A percentile compares a stretch with the other conserved stretches of the same genome.
Evolutionary conservation across 2,888 invertebrate genomes (phyloP).

Genomic region (Diloba caeruleocephala): DNA sequence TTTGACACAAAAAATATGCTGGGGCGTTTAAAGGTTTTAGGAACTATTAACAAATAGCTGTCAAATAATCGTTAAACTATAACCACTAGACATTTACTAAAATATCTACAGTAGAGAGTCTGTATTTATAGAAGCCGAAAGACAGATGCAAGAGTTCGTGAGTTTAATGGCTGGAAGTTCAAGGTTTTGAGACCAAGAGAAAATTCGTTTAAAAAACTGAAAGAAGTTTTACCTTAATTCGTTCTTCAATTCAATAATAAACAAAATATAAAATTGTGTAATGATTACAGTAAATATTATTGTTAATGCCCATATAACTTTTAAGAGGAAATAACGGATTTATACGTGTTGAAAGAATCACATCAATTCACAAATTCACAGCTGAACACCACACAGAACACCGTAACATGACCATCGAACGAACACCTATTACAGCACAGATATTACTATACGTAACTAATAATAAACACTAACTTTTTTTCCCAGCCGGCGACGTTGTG

Average conservation of each 20-base stretch:
- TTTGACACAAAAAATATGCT: too few relatives aligned
- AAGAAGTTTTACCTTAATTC: slow-evolving; percentile 7
- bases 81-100: slow-evolving; percentile 7
- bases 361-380: slow-evolving; percentile 35
- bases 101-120: slow-evolving; percentile 22
- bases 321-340: slow-evolving; percentile 1
- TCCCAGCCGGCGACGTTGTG: slow-evolving; percentile 75
- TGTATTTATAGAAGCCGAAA: slow-evolving; percentile 27
- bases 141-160: slow-evolving; percentile 20
- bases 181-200: slow-evolving; percentile 26
- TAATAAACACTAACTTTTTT: slow-evolving; percentile 81
- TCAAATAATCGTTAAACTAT: slow-evolving; percentile 9
- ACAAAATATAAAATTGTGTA: neutral
- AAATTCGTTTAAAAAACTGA: neutral
- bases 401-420: slow-evolving; percentile 28
- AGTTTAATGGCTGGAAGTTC: slow-evolving; percentile 38
- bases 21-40: too few relatives aligned
- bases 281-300: neutral
- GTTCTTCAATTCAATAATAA: neutral
- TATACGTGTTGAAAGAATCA: neutral
- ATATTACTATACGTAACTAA: slow-evolving; percentile 59
- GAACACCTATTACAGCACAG: slow-evolving; percentile 40
- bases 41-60: slow-evolving; percentile 4
- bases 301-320: slow-evolving; percentile 8
- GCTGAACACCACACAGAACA: slow-evolving; percentile 22